Evolutionary conservation across 2,888 invertebrate species (phyloP), one percentile per base, ranked within the genome.

Genomic region (Scaptomyza flava): DNA sequence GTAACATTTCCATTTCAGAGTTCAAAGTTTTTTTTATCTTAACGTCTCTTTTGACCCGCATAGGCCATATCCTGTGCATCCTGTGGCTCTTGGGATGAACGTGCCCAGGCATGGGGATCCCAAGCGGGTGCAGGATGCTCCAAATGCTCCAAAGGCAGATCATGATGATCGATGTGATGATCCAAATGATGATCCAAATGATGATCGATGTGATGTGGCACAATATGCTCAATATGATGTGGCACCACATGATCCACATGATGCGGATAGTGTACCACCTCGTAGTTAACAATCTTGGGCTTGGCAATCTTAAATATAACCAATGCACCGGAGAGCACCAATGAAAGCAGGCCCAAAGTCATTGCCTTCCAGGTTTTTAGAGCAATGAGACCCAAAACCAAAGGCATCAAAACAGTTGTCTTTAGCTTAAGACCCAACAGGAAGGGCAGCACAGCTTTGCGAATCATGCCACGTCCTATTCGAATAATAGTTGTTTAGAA

Each of bases 351-450:
- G 68, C 96, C 97, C 76, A 97, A 93, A 8, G 97, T 97, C 80
- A 97, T 93, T 43, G 97, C 97, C 91, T 97, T 97, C 97, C 97
- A 97, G 14, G 97, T 96, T 92, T 97, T 97, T 61, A 97, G 93
- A 0, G 97, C 97, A 87, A 97, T 97, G 64, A 97, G 92, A 36
- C 96, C 96, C 62, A 97, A 93, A 12, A 96, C 96, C 68, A 97
- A 91, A 0, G 97, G 97, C 43, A 96, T 96, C 82, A 97, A 91
- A 33, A 96, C 96, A 20, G 96, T 96, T 52, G 96, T 95, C 92
- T 97, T 97, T 93, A 97, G 96, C 91, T 97, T 97, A 72, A 97
- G 93, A 72, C 97, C 97, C 80, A 97, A 93, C 61, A 97, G 93
- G 94, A 97, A 97, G 46, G 97, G 97, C 81, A 97, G 94, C 89